Evolutionary conservation across 2,113 vertebrate species (phyloP), one percentile per base, ranked within the genome.

Genomic region (Morone chrysops): DNA sequence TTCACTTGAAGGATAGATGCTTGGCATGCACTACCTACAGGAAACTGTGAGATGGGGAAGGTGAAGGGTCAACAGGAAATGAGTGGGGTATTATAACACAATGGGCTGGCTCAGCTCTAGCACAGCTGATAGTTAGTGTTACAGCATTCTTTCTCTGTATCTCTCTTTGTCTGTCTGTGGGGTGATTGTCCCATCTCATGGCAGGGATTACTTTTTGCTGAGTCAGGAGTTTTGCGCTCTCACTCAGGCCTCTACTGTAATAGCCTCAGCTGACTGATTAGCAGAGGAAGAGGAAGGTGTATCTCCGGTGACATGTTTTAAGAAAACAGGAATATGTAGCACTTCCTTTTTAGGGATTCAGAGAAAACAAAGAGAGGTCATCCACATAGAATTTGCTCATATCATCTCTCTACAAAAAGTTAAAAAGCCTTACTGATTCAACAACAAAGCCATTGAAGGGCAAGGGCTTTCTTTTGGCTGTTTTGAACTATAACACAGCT

Each of bases 61-160:
- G 82, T 89, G 87, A 90, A 85, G 50, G 90, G 78, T 92, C 88
- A 88, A 78, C 81, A 84, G 90, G 92, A 94, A 92, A 7, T 73
- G 68, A 74, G 79, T 40, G 56, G 68, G 68, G 43, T 82, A 59
- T 77, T 78, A 31, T 51, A 80, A 75, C 80, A 93, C 92, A 92
- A 90, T 85, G 72, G 82, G 54, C 63, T 62, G 74, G 74, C 82
- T 60, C 83, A 86, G 82, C 68, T 66, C 82, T 22, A 75, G 56
- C 81, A 80, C 73, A 87, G 86, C 90, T 78, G 60, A 38, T 71
- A 31, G 79, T 84, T 81, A 40, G 43, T 40, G 73, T 82, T 83
- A 80, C 84, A 79, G 60, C 76, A 68, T 67, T 67, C 78, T 63
- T 69, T 74, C 78, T 77, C 67, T 78, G 14, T 62, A 25, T 74